phyloP scores from a whole-genome alignment of 2,888 invertebrate genomes.

The Syrista parreyssii region DNA sequence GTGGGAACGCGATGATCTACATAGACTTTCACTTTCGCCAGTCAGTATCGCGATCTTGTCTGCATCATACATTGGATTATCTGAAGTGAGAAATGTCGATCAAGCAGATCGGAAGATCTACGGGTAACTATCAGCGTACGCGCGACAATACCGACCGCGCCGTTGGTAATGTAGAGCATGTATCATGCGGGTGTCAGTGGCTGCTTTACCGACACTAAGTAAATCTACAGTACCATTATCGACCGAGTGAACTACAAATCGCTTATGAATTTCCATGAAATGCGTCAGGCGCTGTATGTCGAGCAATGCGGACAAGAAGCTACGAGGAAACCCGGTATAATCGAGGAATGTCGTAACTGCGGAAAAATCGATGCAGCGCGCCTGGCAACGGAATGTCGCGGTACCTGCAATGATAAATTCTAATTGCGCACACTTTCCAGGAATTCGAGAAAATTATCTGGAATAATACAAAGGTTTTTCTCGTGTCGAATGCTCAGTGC shows the following conservation, averaged over 20 bases:
- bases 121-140: background rate
- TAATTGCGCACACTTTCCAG: conserved; percentile 21
- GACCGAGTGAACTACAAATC: background rate
- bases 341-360: conserved; percentile 8
- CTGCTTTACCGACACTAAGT: background rate
- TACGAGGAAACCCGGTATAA: background rate
- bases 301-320: conserved; percentile 3
- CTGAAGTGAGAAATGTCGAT: background rate
- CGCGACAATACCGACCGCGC: background rate
- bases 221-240: background rate
- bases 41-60: background rate
- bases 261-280: background rate
- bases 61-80: background rate
- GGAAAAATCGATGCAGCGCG: conserved; percentile 3
- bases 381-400: conserved; percentile 24
- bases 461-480: background rate
- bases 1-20: background rate
- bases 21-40: background rate
- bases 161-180: background rate
- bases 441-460: background rate
- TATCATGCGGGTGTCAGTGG: no score
- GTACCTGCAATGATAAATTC: conserved; percentile 29
- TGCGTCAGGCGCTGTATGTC: background rate
- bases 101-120: background rate
- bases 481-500: background rate